Conservation (phyloP, 1,140 invertebrate species). For the Stenopsyche tienmushanensis region DNA sequence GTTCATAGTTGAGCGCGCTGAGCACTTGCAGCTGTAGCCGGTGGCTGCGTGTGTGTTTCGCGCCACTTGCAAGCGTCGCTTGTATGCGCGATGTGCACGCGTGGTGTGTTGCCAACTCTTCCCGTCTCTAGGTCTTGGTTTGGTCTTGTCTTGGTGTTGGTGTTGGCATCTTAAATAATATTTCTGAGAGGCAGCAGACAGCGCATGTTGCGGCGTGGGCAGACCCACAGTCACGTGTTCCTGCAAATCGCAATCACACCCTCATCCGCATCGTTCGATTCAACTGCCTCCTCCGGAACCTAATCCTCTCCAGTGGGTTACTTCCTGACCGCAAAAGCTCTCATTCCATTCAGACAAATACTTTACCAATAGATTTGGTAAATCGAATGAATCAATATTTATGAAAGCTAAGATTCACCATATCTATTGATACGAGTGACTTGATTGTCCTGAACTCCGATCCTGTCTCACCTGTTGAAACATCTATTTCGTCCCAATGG, state of each 20-base stretch:
- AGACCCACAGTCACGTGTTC: slow-evolving; percentile 16
- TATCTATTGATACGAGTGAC: no score
- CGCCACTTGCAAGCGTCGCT: not conserved
- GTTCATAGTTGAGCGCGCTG: not conserved
- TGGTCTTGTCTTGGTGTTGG: not conserved
- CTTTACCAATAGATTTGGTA: no score
- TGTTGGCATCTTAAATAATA: slow-evolving; percentile 28
- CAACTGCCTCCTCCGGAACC: no score
- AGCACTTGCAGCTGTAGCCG: slow-evolving; percentile 6
- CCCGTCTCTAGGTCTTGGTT: not conserved
- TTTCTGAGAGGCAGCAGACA: slow-evolving; percentile 30
- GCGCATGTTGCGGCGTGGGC: slow-evolving; percentile 25
- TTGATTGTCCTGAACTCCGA: no score
- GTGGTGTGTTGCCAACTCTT: not conserved
- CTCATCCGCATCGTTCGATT: no score
- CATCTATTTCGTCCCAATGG: no score
- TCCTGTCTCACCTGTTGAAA: no score
- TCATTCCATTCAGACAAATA: no score
- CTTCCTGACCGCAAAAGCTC: no score
- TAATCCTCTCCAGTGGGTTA: no score
- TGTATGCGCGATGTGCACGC: slow-evolving; percentile 3
- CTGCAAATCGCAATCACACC: not conserved
- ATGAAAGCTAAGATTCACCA: no score
- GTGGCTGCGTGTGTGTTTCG: not conserved
- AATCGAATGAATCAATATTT: no score